Percentiles rank a stretch among this genome's conserved stretches.
These are phyloP conservation scores for Indri indri DNA, from an alignment of 2,113 vertebrate genomes.

Conservation along the genomic window DNA sequence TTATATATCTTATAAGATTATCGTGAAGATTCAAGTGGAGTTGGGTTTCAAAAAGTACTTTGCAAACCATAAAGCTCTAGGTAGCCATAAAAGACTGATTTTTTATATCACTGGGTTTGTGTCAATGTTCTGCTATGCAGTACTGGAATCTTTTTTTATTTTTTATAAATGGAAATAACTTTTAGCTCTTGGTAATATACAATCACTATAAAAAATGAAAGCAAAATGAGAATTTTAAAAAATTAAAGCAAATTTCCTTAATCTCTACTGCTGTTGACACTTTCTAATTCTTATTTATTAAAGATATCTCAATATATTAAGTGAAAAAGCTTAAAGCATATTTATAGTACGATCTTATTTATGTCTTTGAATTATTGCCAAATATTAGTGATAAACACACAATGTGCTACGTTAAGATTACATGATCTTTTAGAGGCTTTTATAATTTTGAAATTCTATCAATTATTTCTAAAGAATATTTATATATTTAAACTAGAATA, in stretches of 20 bases:
- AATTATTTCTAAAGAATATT: neutral
- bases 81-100: neutral
- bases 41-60: neutral
- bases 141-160: neutral
- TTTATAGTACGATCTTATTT: neutral
- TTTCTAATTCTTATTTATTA: neutral
- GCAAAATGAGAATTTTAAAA: neutral
- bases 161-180: neutral
- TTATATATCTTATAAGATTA: neutral
- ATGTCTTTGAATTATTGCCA: neutral
- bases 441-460: neutral
- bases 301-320: neutral
- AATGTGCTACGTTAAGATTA: neutral
- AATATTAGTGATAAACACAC: neutral
- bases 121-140: neutral
- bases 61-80: neutral
- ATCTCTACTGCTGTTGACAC: neutral
- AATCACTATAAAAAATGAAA: neutral
- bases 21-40: neutral
- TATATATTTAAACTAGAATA: neutral
- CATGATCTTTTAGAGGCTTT: neutral
- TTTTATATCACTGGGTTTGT: neutral
- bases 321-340: neutral
- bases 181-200: neutral
- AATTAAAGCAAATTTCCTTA: neutral